Percentiles rank a stretch among this genome's conserved stretches.
Conservation (phyloP, 2,888 invertebrate species). For the Rhodophaea formosa region DNA sequence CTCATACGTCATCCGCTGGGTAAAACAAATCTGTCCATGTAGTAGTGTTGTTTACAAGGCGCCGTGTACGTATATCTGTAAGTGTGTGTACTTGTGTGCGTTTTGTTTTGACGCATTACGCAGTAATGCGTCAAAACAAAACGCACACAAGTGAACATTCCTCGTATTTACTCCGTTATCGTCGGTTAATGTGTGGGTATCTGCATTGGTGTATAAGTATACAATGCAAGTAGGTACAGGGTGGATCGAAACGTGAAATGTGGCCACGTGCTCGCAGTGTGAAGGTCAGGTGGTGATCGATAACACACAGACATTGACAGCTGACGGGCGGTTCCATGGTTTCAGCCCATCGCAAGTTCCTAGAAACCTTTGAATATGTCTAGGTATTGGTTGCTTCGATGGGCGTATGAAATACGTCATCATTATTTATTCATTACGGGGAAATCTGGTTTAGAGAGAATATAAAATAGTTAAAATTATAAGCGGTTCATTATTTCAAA, state of each 20-base stretch:
- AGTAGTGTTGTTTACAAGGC: conserved; percentile 17
- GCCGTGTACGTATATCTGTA: neutral
- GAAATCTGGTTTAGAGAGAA: too few relatives aligned
- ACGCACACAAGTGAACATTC: conserved; percentile 25
- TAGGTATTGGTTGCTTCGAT: neutral
- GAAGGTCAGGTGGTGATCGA: conserved; percentile 18
- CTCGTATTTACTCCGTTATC: conserved; percentile 21
- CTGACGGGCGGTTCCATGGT: neutral
- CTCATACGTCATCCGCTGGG: conserved; percentile 58
- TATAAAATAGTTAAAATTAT: too few relatives aligned
- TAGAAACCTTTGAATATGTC: neutral
- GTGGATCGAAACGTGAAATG: conserved; percentile 36
- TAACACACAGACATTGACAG: conserved; percentile 1
- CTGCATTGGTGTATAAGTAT: neutral
- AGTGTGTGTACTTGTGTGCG: too few relatives aligned
- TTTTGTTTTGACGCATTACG: too few relatives aligned
- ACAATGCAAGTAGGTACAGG: conserved; percentile 23
- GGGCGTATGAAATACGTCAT: neutral
- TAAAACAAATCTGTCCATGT: conserved; percentile 24
- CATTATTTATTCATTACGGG: too few relatives aligned
- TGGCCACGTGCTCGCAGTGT: conserved; percentile 3
- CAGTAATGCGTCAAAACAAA: conserved; percentile 33
- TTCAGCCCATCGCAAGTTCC: neutral
- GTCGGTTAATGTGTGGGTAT: conserved; percentile 30
- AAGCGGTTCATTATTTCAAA: too few relatives aligned